Percentiles rank a stretch among this genome's conserved stretches.
These are phyloP conservation scores for Bos javanicus DNA, from an alignment of 2,113 vertebrate species.

Conservation along the genomic window DNA sequence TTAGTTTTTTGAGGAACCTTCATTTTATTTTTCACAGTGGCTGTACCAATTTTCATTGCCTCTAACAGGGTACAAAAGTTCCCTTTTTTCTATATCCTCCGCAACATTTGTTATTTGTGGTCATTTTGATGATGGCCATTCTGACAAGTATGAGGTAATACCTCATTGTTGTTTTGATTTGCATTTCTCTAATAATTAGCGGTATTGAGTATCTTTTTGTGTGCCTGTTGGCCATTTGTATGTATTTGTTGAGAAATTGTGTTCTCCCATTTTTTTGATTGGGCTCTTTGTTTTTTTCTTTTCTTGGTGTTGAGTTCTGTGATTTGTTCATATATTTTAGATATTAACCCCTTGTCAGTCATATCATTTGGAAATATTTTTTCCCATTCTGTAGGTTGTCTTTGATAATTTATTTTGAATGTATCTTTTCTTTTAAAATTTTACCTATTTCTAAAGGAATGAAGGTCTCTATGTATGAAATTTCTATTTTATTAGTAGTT, in stretches of 20 bases:
- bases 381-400: neutral
- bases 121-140: neutral
- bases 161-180: neutral
- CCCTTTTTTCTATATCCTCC: neutral
- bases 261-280: neutral
- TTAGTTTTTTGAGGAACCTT: neutral
- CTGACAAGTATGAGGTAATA: neutral
- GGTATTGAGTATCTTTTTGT: neutral
- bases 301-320: neutral
- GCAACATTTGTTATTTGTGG: neutral
- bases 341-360: neutral
- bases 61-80: neutral
- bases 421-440: neutral
- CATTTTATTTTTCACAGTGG: neutral
- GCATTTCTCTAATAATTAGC: neutral
- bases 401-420: neutral
- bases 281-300: neutral
- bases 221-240: neutral
- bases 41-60: neutral
- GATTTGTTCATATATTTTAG: neutral
- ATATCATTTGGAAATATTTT: neutral
- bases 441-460: neutral
- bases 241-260: neutral
- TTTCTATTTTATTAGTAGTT: conserved; percentile 11
- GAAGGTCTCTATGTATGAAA: neutral